phyloP scores from a whole-genome alignment of 2,797 vertebrate species.

The Xyrichtys novacula region DNA sequence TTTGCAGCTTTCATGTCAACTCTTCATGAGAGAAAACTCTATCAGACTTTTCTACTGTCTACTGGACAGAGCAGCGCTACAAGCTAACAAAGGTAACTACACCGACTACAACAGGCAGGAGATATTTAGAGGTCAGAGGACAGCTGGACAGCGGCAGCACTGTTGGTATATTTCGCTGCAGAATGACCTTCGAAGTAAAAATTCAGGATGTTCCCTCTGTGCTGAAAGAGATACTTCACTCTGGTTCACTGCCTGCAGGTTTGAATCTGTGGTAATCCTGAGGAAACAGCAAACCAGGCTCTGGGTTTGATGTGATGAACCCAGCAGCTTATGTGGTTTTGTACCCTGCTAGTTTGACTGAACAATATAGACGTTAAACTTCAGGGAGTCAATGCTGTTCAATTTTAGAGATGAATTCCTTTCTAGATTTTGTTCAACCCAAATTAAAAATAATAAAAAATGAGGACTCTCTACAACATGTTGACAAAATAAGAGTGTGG shows the following conservation, averaged over 20 bases:
- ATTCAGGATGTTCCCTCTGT: conserved; percentile 27
- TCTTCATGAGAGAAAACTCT: background rate
- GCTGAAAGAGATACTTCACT: conserved; percentile 17
- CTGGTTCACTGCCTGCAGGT: conserved; percentile 20
- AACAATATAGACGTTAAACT: too few species aligned
- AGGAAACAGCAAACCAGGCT: too few species aligned
- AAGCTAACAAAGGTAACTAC: conserved; percentile 19
- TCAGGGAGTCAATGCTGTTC: too few species aligned
- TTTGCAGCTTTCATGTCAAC: background rate
- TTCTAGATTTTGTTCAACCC: too few species aligned
- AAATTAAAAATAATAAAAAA: too few species aligned
- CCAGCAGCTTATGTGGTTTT: too few species aligned
- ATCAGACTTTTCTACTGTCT: background rate
- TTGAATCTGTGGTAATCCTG: too few species aligned
- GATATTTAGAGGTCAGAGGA: conserved; percentile 15
- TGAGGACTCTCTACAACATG: too few species aligned
- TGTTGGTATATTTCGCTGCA: background rate
- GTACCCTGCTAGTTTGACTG: too few species aligned
- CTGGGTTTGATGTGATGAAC: too few species aligned
- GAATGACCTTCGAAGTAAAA: background rate
- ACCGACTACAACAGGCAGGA: conserved; percentile 9
- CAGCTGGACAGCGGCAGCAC: background rate
- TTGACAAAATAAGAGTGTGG: too few species aligned
- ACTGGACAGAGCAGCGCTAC: conserved; percentile 15
- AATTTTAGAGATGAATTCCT: too few species aligned